Evolutionary conservation across 2,113 vertebrate species (phyloP), one percentile per base, ranked within the genome.

Genomic region (Hippocampus guttulatus): DNA sequence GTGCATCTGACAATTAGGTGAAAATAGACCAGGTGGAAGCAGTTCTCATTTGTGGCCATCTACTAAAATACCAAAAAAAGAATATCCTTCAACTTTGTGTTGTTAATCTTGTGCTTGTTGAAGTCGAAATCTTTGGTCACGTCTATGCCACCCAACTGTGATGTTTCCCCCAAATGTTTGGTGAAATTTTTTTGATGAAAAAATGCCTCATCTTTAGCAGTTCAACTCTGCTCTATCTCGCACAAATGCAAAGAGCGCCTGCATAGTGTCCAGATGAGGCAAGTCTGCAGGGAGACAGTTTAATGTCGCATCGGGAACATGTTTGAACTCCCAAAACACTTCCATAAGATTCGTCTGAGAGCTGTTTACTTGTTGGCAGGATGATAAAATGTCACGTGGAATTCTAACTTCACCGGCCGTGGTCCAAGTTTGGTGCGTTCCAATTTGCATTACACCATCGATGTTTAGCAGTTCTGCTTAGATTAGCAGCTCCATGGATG

Each of bases 241-340:
- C 49, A 52, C 18, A 52, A 52, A 5, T 52, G 2, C 23, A 58
- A 14, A 27, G 25, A 27, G 57, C 15, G 12, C 45, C 63, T 65
- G 63, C 15, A 18, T 23, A 47, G 12, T 21, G 2, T 65, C 63
- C 63, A 45, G 41, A 43, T 45, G 41, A 45, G 47, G 43, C 63
- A 65, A n/a, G 38, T 40, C 20, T n/a, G 62, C 38, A 43, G 38
- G 8, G 63, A 65, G 41, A 47, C 63, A 65, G n/a, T 47, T 64
- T 64, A 25, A 47, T 25, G 63, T 65, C 16, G 63, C 41, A 65
- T 14, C 41, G 14, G 63, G 14, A 25, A 45, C n/a, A 65, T 8
- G 21, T 65, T 25, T 65, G 23, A 43, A 49, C 43, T 47, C 23
- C 23, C 43, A 14, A 65, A 47, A 65, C 7, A 3, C 14, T 25